These are phyloP conservation scores for Trisateles emortualis DNA, from an alignment of 2,888 invertebrate genomes.

Conservation along the genomic window DNA sequence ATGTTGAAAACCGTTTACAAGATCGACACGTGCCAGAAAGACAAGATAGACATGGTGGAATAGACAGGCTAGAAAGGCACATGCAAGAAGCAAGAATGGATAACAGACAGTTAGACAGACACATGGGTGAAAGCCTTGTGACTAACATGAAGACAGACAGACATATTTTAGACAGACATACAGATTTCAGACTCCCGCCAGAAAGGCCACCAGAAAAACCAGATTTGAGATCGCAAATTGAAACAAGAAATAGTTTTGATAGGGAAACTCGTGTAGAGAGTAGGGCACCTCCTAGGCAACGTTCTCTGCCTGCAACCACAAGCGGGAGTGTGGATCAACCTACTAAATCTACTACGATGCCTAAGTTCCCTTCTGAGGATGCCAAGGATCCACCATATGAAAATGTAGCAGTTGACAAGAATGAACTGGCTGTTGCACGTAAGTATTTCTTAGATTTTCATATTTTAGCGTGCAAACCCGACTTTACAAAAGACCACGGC, in stretches of 20 bases:
- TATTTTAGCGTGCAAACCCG: too few species aligned
- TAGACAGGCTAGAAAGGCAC: constrained; percentile 31
- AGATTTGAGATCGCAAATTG: constrained; percentile 40
- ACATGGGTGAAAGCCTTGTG: constrained; percentile 34
- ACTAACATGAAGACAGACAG: constrained; percentile 24
- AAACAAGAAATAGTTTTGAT: constrained; percentile 51
- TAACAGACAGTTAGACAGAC: constrained; percentile 37
- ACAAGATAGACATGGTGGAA: constrained; percentile 12
- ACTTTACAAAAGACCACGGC: too few species aligned
- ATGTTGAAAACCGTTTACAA: constrained; percentile 25
- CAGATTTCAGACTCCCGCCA: constrained; percentile 51
- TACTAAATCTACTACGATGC: constrained; percentile 87
- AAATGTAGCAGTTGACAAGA: constrained; percentile 74
- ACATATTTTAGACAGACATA: constrained; percentile 51
- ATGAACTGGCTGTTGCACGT: constrained; percentile 75
- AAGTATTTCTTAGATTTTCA: constrained; percentile 53
- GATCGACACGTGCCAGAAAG: constrained; percentile 22
- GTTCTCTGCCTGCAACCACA: constrained; percentile 74
- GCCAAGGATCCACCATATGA: constrained; percentile 78
- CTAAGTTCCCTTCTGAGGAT: constrained; percentile 84
- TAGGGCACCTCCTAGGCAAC: constrained; percentile 75
- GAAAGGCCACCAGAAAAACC: constrained; percentile 68
- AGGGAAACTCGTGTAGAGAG: constrained; percentile 60
- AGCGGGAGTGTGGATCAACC: constrained; percentile 74
- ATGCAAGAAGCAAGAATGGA: constrained; percentile 24